Evolutionary conservation across 2,797 vertebrate species (phyloP), one percentile per base, ranked within the genome.

Genomic region (Mormyrus proboscirostris): DNA sequence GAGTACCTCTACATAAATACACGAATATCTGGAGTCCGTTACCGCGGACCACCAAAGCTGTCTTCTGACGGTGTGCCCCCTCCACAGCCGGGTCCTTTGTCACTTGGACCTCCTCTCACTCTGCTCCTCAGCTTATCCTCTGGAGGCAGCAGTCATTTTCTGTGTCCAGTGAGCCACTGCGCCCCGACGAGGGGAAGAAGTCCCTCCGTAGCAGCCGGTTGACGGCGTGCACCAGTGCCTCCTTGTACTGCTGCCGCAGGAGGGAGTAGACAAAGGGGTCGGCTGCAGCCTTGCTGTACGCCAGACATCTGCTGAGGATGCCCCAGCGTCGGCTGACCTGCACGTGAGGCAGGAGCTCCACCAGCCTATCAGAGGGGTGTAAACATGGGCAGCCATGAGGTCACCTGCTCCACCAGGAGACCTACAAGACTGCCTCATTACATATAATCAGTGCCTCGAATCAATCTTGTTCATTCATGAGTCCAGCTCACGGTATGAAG

Each of bases 191-290:
- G 0, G 94, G 95, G 92, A 95, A 95, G 2, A 89, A 93, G 89
- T 95, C 94, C 62, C 95, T 95, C 83, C 95, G 93, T 88, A 96
- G 89, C 22, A 96, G 90, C 59, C 93, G 92, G 38, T 94, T 93
- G 93, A 95, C 92, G 1, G 96, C 92, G 87, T 93, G 89, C 38
- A 95, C 94, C 89, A 97, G 94, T 87, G 95, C 96, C 91, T 95
- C 96, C 91, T 94, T 95, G 95, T 96, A 96, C 89, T 96, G 96
- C 88, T 95, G 95, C 62, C 95, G 93, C 87, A 97, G 93, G 79
- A 96, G 95, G 0, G 96, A 97, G 92, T 96, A 96, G 88, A 97
- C 95, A 12, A 96, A 96, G 0, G 96, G 96, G 89, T 96, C 95
- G 0, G 94, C 95, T 12, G 94, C 97, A 79, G 95, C 96, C 94